Base-by-base conservation (phyloP, 2,888 invertebrate species). In the Anthrax anthrax region DNA sequence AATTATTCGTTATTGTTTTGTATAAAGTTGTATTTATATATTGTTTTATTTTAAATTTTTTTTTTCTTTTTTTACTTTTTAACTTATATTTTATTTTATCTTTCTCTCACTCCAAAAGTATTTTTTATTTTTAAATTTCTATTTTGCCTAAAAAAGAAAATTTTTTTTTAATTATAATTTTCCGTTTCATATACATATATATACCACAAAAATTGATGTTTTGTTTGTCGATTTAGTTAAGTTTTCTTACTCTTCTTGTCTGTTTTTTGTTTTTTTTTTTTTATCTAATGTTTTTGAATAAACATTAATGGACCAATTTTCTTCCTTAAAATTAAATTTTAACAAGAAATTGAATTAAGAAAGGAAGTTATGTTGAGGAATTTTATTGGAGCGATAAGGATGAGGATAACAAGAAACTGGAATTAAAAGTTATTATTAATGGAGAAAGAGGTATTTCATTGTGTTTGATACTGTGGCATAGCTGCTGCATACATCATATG, bases 381-480 rank as follows among this genome's bases (percentile, higher is more conserved):
- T 23, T 6, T 6, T 23, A 23, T 8, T 4, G 29, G 12, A 12
- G 9, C 9, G 12, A 32, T 32, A 4, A 12, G 3, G 12, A 12
- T 32, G 13, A 32, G 5, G 23, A 27, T 9, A 27, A 27, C 9
- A 27, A 27, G n/a, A n/a, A n/a, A n/a, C n/a, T n/a, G n/a, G n/a
- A n/a, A n/a, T n/a, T n/a, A n/a, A n/a, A n/a, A n/a, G n/a, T n/a
- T n/a, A n/a, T 27, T 27, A 27, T 8, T 8, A 27, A 27, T 8
- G 23, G 9, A 32, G 29, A 12, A 32, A 12, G 12, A 44, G 38
- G 13, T 32, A 39, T 39, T 38, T 80, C 85, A 87, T 82, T 88
- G 87, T 69, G 85, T 79, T 63, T 83, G 86, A 72, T 86, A 88
- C 73, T 87, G 83, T 64, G 82, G 83, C 75, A 86, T 81, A 66